These are phyloP conservation scores for Calephelis virginiensis DNA, from an alignment of 1,140 invertebrate genomes.

Conservation along the genomic window DNA sequence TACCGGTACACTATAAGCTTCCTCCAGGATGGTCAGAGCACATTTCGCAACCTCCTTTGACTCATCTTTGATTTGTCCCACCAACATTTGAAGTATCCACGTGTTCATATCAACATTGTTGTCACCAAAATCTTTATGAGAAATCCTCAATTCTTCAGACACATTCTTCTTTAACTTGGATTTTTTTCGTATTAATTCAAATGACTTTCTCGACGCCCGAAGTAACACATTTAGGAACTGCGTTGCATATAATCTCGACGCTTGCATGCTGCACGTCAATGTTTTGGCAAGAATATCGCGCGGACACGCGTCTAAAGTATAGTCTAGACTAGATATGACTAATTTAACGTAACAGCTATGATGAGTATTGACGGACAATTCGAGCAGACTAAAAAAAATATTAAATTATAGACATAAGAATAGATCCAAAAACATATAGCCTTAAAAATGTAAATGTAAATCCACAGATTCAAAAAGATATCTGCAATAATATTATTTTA, in stretches of 20 bases:
- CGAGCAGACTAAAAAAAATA: constrained; percentile 82
- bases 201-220: constrained; percentile 82
- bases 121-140: constrained; percentile 48
- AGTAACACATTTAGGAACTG: constrained; percentile 93
- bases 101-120: constrained; percentile 78
- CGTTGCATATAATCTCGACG: constrained; percentile 92
- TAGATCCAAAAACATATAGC: background rate
- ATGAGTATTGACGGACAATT: constrained; percentile 88
- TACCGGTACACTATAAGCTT: constrained; percentile 92
- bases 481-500: no score
- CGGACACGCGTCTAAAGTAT: constrained; percentile 84
- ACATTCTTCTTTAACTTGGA: constrained; percentile 63
- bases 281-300: constrained; percentile 87
- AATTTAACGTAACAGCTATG: constrained; percentile 96
- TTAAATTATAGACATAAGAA: constrained; percentile 8
- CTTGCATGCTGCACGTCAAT: constrained; percentile 82
- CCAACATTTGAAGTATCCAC: constrained; percentile 92
- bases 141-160: constrained; percentile 46
- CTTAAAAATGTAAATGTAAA: no score
- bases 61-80: constrained; percentile 89
- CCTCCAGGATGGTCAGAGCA: constrained; percentile 92
- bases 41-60: constrained; percentile 86
- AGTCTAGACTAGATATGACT: constrained; percentile 93
- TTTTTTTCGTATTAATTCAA: constrained; percentile 63
- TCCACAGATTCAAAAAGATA: no score